Conservation (phyloP, 2,113 vertebrate genomes). For the Suncus etruscus region DNA sequence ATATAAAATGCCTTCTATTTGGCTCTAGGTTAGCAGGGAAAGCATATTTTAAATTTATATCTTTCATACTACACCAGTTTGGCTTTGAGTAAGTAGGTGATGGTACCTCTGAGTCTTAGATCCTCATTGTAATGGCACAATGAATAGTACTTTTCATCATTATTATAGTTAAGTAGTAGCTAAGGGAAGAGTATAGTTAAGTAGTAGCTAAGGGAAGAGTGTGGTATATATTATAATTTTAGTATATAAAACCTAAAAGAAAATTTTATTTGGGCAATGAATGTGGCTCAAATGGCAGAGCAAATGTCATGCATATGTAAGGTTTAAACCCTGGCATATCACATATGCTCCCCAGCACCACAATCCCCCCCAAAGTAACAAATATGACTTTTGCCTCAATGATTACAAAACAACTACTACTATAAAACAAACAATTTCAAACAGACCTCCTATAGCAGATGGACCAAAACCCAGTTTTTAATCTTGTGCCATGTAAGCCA, state of each 20-base stretch:
- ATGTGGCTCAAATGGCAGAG: no score
- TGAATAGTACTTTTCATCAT: conserved; percentile 1
- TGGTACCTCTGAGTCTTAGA: background rate
- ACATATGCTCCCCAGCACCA: no score
- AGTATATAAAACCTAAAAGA: background rate
- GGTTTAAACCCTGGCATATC: no score
- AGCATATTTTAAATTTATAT: conserved; percentile 51
- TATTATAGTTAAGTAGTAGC: conserved; percentile 34
- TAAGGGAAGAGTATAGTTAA: conserved; percentile 1
- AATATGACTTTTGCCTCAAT: no score
- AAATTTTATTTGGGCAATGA: no score
- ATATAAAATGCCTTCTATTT: background rate
- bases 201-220: background rate
- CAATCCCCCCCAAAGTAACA: no score
- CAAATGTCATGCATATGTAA: no score
- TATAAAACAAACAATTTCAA: conserved; percentile 48
- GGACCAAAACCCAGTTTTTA: conserved; percentile 45
- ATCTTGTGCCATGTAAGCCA: conserved; percentile 30
- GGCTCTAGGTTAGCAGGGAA: conserved; percentile 38
- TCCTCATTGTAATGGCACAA: conserved; percentile 30
- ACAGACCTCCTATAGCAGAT: conserved; percentile 22
- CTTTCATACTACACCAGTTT: background rate
- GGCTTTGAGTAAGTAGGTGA: background rate
- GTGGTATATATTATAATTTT: conserved; percentile 12
- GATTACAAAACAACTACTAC: background rate